phyloP scores from a whole-genome alignment of 1,140 invertebrate genomes.

The Zaprionus davidi region DNA sequence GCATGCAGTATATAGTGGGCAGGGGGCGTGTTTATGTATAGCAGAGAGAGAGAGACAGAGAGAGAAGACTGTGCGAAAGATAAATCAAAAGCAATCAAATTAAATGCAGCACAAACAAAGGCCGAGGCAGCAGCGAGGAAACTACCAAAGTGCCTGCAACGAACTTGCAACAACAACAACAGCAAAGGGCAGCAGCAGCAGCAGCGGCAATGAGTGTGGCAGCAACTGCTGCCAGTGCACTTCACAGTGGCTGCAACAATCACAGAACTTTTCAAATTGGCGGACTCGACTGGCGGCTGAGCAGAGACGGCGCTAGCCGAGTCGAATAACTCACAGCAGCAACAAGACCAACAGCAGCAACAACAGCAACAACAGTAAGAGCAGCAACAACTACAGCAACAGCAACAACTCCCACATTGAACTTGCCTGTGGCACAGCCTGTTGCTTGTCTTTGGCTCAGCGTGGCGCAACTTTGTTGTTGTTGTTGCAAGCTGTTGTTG shows the following conservation, averaged over 20 bases:
- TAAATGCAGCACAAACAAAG: conserved; percentile 74
- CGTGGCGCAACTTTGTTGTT: conserved; percentile 70
- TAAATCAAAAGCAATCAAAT: conserved; percentile 83
- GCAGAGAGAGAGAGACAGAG: background rate
- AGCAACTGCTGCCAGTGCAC: conserved; percentile 69
- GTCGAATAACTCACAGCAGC: conserved; percentile 53
- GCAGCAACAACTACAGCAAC: conserved; percentile 25
- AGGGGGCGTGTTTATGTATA: background rate
- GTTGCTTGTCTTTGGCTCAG: conserved; percentile 66
- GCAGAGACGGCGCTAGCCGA: conserved; percentile 49
- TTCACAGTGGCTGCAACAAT: conserved; percentile 54
- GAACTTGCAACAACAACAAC: conserved; percentile 6
- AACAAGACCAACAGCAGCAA: conserved; percentile 33
- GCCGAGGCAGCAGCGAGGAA: conserved; percentile 30
- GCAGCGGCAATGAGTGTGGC: conserved; percentile 56
- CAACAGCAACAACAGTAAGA: background rate
- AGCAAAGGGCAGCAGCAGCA: background rate
- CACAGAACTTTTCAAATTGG: conserved; percentile 69
- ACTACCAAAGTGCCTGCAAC: conserved; percentile 39
- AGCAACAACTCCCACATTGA: conserved; percentile 30
- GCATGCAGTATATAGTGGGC: too few species aligned
- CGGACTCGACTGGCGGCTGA: conserved; percentile 46
- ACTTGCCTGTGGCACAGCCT: conserved; percentile 60
- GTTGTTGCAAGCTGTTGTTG: conserved; percentile 45
- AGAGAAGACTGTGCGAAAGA: conserved; percentile 45